Percentiles rank a stretch among this genome's conserved stretches.
These are phyloP conservation scores for Hermatobates lingyangjiaoensis DNA, from an alignment of 1,140 invertebrate genomes.

Conservation along the genomic window DNA sequence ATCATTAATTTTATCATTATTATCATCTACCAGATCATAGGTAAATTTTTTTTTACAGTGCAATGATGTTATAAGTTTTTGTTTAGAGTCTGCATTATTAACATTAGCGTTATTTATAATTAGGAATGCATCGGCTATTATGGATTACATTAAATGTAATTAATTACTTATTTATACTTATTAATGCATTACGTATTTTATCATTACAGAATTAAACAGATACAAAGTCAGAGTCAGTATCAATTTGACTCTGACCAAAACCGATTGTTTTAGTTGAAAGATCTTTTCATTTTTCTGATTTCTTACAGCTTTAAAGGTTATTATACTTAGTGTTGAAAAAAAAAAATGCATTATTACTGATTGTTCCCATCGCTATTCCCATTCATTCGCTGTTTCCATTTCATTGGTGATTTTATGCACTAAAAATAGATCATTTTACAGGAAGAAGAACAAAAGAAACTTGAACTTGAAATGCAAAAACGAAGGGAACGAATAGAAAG, in stretches of 20 bases:
- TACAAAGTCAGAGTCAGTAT: too few species aligned
- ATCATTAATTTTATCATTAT: too few species aligned
- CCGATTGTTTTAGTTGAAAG: not conserved
- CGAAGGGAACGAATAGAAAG: conserved; percentile 80
- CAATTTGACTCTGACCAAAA: not conserved
- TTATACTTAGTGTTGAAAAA: conserved; percentile 5
- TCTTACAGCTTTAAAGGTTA: conserved; percentile 3
- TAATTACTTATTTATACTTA: too few species aligned
- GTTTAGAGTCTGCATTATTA: too few species aligned
- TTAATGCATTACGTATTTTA: too few species aligned
- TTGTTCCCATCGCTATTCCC: conserved; percentile 5
- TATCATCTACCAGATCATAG: too few species aligned
- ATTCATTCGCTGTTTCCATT: conserved; percentile 11
- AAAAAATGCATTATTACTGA: conserved; percentile 4
- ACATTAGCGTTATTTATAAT: too few species aligned
- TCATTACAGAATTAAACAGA: too few species aligned
- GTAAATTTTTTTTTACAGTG: too few species aligned
- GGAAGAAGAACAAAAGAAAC: conserved; percentile 69
- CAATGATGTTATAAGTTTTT: too few species aligned
- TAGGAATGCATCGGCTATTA: too few species aligned
- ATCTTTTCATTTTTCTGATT: not conserved
- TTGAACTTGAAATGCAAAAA: conserved; percentile 94
- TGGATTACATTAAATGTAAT: too few species aligned
- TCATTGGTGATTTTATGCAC: conserved; percentile 16
- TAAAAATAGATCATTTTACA: conserved; percentile 22